phyloP scores from a whole-genome alignment of 2,888 invertebrate species.

The Sepiola atlantica region DNA sequence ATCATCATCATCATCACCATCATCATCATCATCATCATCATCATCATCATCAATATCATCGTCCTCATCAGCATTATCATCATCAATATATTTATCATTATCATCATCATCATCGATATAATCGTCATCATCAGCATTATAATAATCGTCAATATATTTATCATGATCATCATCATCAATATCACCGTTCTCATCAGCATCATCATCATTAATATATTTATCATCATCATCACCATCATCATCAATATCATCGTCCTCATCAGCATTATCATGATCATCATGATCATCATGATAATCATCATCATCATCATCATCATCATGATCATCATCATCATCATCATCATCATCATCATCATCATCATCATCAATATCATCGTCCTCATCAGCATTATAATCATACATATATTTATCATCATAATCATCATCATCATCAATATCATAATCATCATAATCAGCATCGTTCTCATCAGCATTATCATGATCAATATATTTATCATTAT shows the following conservation, averaged over 20 bases:
- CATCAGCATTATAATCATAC: not conserved
- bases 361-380: not conserved
- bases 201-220: no score
- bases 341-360: not conserved
- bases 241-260: not conserved
- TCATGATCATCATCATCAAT: constrained; percentile 32
- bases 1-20: not conserved
- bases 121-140: not conserved
- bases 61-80: not conserved
- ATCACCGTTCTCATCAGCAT: no score
- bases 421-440: not conserved
- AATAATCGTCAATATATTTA: not conserved
- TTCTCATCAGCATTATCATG: not conserved
- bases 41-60: not conserved
- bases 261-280: not conserved
- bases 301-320: constrained; percentile 32
- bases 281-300: no score
- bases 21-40: not conserved
- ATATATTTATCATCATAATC: not conserved
- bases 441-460: not conserved
- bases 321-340: constrained; percentile 1
- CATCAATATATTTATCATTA: no score
- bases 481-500: not conserved
- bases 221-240: not conserved
- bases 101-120: not conserved